Conservation (phyloP, 2,888 invertebrate species). For the Ommatoiulus sabulosus region DNA sequence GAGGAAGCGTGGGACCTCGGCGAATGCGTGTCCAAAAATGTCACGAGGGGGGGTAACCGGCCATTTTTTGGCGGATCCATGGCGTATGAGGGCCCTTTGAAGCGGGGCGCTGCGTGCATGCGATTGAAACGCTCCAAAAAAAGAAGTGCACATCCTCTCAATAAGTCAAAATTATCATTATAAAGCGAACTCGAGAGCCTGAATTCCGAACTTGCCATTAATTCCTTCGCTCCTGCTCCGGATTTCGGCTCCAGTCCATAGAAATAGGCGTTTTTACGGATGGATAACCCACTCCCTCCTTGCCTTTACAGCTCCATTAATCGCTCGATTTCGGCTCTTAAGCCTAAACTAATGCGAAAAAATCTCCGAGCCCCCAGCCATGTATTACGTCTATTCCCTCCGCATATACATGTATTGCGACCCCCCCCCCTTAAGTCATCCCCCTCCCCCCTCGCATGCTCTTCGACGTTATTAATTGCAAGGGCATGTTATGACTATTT, state of each 20-base stretch:
- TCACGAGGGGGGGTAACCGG: background rate
- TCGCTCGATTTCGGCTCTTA: constrained; percentile 51
- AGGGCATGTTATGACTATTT: constrained; percentile 48
- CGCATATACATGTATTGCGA: background rate
- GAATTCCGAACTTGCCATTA: constrained; percentile 38
- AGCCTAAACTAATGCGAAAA: constrained; percentile 52
- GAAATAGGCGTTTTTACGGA: constrained; percentile 51
- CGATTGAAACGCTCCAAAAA: background rate
- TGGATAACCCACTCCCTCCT: constrained; percentile 53
- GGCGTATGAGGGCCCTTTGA: background rate
- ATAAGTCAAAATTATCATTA: constrained; percentile 43
- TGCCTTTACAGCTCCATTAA: constrained; percentile 49
- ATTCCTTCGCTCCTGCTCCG: constrained; percentile 28
- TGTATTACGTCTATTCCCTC: constrained; percentile 30
- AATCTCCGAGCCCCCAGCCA: constrained; percentile 7
- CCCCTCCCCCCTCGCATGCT: constrained; percentile 11
- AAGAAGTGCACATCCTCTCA: constrained; percentile 36
- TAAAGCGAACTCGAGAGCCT: constrained; percentile 38
- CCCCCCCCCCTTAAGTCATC: background rate
- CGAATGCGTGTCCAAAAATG: constrained; percentile 2
- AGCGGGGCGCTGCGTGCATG: background rate
- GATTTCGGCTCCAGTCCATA: constrained; percentile 8
- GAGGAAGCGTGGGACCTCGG: background rate
- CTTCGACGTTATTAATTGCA: constrained; percentile 49
- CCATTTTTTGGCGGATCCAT: background rate